phyloP scores from a whole-genome alignment of 2,113 vertebrate genomes.

The Daboia siamensis region DNA sequence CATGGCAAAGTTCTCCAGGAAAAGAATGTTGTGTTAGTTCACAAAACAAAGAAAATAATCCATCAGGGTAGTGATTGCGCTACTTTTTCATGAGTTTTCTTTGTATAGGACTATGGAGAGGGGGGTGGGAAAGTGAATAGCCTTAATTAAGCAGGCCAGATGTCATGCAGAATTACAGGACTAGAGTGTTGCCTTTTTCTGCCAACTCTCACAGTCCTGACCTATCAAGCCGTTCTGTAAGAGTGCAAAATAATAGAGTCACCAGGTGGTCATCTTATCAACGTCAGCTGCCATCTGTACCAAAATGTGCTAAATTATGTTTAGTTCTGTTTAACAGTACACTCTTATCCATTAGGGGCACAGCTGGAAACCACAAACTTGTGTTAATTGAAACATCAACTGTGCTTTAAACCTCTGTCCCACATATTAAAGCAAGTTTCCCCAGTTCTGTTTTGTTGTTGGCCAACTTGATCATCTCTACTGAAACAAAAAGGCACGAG shows the following conservation, averaged over 20 bases:
- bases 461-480: neutral
- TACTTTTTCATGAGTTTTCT: constrained; percentile 25
- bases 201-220: constrained; percentile 57
- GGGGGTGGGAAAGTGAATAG: constrained; percentile 58
- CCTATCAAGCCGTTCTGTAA: constrained; percentile 56
- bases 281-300: constrained; percentile 52
- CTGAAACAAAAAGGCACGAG: neutral
- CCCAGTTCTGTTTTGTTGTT: constrained; percentile 27
- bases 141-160: constrained; percentile 67
- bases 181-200: constrained; percentile 39
- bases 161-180: constrained; percentile 53
- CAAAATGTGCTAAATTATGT: constrained; percentile 62
- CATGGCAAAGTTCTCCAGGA: neutral
- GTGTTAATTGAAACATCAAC: constrained; percentile 59
- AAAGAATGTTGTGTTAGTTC: neutral
- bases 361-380: constrained; percentile 46
- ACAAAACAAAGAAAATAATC: constrained; percentile 24
- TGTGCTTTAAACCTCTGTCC: constrained; percentile 47
- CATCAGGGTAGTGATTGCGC: constrained; percentile 28
- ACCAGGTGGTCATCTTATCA: constrained; percentile 60
- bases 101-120: constrained; percentile 45
- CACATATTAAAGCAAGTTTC: constrained; percentile 38
- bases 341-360: constrained; percentile 56
- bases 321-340: constrained; percentile 60
- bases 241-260: constrained; percentile 59